phyloP scores from a whole-genome alignment of 1,140 invertebrate genomes.

The Aphelenchoides fujianensis region DNA sequence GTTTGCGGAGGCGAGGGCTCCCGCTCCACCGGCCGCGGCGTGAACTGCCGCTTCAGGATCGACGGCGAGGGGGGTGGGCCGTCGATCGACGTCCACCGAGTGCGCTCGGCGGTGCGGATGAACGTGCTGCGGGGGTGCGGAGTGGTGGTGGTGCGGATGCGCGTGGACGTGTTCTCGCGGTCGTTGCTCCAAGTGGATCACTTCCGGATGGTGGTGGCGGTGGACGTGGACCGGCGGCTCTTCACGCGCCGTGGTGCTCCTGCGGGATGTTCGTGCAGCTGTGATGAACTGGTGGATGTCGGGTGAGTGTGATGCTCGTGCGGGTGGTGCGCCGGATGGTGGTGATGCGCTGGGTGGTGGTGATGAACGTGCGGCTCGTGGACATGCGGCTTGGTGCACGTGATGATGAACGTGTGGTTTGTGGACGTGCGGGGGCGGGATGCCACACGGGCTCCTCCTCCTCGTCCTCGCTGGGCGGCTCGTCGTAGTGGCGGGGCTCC shows the following conservation, averaged over 20 bases:
- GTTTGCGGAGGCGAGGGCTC: neutral
- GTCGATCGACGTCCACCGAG: conserved; percentile 3
- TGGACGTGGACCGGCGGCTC: neutral
- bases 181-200: neutral
- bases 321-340: neutral
- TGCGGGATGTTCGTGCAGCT: no score
- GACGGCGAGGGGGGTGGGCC: neutral
- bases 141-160: neutral
- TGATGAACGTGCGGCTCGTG: neutral
- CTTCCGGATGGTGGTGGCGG: neutral
- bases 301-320: no score
- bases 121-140: neutral
- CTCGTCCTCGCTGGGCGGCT: neutral
- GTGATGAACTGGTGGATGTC: neutral
- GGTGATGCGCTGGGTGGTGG: neutral
- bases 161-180: neutral
- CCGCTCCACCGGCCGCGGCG: neutral
- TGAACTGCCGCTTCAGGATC: conserved; percentile 3
- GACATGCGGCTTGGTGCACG: neutral
- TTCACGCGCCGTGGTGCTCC: no score
- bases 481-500: neutral
- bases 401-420: neutral
- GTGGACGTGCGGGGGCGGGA: no score
- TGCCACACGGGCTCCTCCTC: no score
- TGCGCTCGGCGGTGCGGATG: neutral